Evolutionary conservation across 2,113 vertebrate species (phyloP).

Genomic region (Illadopsis cleaveri): DNA sequence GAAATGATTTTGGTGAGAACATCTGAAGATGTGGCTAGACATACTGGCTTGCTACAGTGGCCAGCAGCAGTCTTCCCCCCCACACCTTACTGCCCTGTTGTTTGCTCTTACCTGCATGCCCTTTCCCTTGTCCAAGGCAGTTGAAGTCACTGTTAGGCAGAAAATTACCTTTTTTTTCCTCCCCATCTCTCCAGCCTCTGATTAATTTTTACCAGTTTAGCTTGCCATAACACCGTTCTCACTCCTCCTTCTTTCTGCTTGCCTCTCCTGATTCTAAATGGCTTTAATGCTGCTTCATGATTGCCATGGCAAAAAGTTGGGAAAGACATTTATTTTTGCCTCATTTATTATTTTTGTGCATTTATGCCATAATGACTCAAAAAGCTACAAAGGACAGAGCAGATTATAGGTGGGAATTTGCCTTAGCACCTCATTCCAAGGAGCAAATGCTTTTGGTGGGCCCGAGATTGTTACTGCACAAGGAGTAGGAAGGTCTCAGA

Average conservation of each 20-base stretch:
- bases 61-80: background rate
- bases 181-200: background rate
- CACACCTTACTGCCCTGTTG: background rate
- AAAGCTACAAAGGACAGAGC: background rate
- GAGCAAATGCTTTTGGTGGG: background rate
- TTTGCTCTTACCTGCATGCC: background rate
- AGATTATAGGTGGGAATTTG: background rate
- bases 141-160: background rate
- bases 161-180: background rate
- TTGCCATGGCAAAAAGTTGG: background rate
- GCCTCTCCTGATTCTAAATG: background rate
- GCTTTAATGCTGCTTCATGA: background rate
- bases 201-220: slow-evolving; percentile 4
- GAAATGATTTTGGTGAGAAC: background rate
- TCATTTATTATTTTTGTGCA: background rate
- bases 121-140: background rate
- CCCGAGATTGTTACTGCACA: background rate
- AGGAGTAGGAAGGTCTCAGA: background rate
- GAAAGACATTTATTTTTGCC: background rate
- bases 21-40: background rate
- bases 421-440: background rate
- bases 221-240: background rate
- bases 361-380: background rate
- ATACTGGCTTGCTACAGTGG: background rate
- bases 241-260: background rate